Conservation (phyloP, 2,113 vertebrate genomes). For the Heliornis fulica region DNA sequence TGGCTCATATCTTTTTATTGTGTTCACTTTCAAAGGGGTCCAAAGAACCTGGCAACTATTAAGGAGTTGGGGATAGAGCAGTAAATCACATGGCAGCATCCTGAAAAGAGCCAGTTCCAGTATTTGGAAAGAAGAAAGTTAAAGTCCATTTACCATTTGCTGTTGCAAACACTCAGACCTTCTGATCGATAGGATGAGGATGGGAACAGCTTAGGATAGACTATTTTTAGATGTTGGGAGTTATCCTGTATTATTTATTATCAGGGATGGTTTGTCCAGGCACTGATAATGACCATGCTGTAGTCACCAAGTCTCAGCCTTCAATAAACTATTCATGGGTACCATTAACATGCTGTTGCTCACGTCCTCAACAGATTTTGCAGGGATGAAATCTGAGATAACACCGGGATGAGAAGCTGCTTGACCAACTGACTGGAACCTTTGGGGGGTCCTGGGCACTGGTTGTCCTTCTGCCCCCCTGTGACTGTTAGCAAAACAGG, state of each 20-base stretch:
- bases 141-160: not conserved
- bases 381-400: not conserved
- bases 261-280: not conserved
- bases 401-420: not conserved
- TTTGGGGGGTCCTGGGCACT: not conserved
- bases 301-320: not conserved
- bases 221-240: not conserved
- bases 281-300: conserved; percentile 11
- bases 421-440: not conserved
- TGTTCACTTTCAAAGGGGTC: conserved; percentile 46
- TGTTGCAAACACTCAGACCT: conserved; percentile 1
- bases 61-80: conserved; percentile 3
- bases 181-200: not conserved
- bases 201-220: conserved; percentile 2
- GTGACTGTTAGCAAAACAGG: not conserved
- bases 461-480: not conserved
- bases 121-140: conserved; percentile 11
- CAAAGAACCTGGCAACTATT: conserved; percentile 41
- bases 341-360: conserved; percentile 6
- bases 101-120: not conserved
- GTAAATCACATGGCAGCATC: conserved; percentile 32
- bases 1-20: conserved; percentile 37
- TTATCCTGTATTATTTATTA: conserved; percentile 44
- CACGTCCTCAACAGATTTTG: not conserved
- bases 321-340: conserved; percentile 33